phyloP scores from a whole-genome alignment of 2,888 invertebrate species.

The Plebejus anna region DNA sequence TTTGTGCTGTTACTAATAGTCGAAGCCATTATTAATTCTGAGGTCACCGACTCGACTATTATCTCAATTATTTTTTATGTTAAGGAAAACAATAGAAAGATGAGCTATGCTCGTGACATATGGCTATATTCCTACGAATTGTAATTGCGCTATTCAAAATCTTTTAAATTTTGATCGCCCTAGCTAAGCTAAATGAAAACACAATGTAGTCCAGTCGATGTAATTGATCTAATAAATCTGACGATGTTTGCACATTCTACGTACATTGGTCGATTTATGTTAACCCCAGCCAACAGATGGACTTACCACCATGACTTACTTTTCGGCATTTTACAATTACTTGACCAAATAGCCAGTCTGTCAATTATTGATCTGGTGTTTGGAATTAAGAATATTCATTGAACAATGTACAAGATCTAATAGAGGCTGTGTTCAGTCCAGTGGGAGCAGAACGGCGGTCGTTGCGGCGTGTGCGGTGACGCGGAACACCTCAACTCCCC shows the following conservation, averaged over 20 bases:
- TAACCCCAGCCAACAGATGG: too few species aligned
- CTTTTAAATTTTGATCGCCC: neutral
- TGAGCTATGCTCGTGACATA: neutral
- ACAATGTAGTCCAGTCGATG: too few species aligned
- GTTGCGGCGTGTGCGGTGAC: conserved; percentile 95
- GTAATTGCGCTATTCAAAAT: neutral
- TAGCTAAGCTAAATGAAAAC: too few species aligned
- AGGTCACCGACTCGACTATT: conserved; percentile 25
- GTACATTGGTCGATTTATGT: too few species aligned
- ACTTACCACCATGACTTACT: too few species aligned
- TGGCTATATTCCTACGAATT: too few species aligned
- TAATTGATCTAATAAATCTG: too few species aligned
- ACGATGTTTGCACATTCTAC: too few species aligned
- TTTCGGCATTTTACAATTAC: too few species aligned
- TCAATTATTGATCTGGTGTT: too few species aligned
- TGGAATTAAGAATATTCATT: neutral
- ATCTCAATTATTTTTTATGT: conserved; percentile 17
- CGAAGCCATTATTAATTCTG: conserved; percentile 15
- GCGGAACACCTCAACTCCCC: conserved; percentile 85
- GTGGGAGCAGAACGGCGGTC: conserved; percentile 91
- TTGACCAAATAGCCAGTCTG: too few species aligned
- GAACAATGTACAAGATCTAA: conserved; percentile 31
- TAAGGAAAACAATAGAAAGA: conserved; percentile 1
- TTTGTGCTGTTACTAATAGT: conserved; percentile 36
- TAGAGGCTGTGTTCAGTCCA: conserved; percentile 81